phyloP scores from a whole-genome alignment of 2,113 vertebrate genomes.

The Furnarius figulus region DNA sequence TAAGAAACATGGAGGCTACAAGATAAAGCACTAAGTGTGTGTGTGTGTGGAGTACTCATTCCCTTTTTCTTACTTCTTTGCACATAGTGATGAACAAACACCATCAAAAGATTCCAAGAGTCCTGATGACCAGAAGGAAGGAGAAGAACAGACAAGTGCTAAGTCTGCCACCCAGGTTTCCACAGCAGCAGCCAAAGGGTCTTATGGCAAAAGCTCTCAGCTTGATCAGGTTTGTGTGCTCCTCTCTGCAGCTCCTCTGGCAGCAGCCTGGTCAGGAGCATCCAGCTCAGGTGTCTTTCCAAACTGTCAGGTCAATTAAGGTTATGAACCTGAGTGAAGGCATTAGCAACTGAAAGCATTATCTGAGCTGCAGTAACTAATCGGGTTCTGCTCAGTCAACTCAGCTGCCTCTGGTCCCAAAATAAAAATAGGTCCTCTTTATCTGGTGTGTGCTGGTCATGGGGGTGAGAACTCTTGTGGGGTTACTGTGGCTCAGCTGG shows the following conservation, averaged over 20 bases:
- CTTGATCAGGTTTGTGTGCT: constrained; percentile 86
- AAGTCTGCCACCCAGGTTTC: constrained; percentile 78
- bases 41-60: neutral
- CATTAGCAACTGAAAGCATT: neutral
- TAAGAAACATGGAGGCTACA: neutral
- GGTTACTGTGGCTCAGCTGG: neutral
- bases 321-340: neutral
- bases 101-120: constrained; percentile 78
- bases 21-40: neutral
- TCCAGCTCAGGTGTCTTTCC: neutral
- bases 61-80: constrained; percentile 12
- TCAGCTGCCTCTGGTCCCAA: neutral
- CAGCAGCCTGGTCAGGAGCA: neutral
- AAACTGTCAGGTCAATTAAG: neutral
- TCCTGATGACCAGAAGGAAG: constrained; percentile 82
- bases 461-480: neutral
- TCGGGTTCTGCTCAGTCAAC: neutral
- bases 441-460: neutral
- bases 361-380: neutral
- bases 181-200: constrained; percentile 70
- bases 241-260: neutral
- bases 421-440: neutral
- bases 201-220: constrained; percentile 79
- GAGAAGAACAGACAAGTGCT: constrained; percentile 75
- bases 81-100: constrained; percentile 78